phyloP scores from a whole-genome alignment of 2,113 vertebrate species.

The Sarotherodon lohbergeri region DNA sequence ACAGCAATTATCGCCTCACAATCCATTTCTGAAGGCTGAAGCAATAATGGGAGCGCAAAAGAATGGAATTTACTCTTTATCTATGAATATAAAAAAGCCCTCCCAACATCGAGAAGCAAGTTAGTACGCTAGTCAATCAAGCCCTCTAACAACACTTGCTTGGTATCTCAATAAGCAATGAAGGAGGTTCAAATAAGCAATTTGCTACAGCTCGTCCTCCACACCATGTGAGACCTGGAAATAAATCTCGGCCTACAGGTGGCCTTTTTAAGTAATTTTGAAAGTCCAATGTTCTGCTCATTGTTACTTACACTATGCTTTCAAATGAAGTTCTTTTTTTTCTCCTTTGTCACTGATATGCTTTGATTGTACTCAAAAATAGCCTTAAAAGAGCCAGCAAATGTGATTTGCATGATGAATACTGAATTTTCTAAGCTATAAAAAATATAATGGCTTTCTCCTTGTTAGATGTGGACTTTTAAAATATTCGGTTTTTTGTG shows the following conservation, averaged over 20 bases:
- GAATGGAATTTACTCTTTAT: background rate
- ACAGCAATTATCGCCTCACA: constrained; percentile 9
- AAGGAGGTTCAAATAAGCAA: background rate
- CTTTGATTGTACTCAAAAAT: background rate
- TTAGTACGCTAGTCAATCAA: background rate
- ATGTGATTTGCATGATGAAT: background rate
- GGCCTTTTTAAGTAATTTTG: background rate
- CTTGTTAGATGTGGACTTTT: background rate
- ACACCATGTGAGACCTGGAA: background rate
- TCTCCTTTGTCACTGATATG: background rate
- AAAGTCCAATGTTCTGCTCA: background rate
- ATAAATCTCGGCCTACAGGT: background rate
- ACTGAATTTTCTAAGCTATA: background rate
- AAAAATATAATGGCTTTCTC: background rate
- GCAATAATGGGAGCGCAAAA: background rate
- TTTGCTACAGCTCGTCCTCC: background rate
- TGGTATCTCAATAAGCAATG: background rate
- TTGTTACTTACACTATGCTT: background rate
- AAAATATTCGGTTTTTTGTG: background rate
- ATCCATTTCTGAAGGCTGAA: constrained; percentile 7
- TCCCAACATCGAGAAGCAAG: background rate
- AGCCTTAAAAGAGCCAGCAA: background rate
- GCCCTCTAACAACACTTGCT: background rate
- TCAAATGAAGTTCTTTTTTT: background rate
- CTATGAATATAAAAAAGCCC: background rate